Percentiles rank a stretch among this genome's conserved stretches.
phyloP scores from a whole-genome alignment of 2,113 vertebrate species.

The Ailuropoda melanoleuca region DNA sequence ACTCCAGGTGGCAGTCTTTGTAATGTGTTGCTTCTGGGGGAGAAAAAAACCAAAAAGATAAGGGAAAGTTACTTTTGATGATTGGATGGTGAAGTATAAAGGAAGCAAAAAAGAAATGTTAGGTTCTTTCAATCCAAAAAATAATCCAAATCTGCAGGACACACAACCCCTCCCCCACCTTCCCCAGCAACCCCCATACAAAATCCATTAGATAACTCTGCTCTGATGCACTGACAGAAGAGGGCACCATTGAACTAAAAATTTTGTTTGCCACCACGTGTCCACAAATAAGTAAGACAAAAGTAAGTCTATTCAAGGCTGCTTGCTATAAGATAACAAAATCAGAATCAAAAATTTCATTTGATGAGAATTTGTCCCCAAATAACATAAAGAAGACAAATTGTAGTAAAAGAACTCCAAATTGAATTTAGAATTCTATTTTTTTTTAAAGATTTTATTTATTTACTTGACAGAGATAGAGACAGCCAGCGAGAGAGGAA shows the following conservation, averaged over 20 bases:
- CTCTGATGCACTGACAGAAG: constrained; percentile 68
- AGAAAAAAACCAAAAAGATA: not conserved
- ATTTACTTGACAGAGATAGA: no score
- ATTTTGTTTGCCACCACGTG: not conserved
- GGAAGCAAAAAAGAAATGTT: not conserved
- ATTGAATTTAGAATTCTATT: constrained; percentile 7
- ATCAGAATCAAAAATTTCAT: constrained; percentile 9
- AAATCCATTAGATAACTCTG: not conserved
- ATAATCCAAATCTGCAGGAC: not conserved
- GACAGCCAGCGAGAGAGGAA: no score
- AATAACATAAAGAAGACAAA: not conserved
- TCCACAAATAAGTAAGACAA: not conserved
- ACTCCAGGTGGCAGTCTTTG: not conserved
- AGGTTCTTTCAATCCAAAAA: not conserved
- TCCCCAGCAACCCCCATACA: not conserved
- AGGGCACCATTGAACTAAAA: constrained; percentile 73
- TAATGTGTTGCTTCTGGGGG: not conserved
- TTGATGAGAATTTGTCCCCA: not conserved
- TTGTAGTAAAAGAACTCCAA: not conserved
- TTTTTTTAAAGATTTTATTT: no score
- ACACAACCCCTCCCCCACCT: not conserved
- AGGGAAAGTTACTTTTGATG: not conserved
- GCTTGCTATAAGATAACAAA: not conserved
- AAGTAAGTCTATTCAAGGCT: not conserved
- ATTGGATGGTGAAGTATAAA: not conserved